phyloP scores from a whole-genome alignment of 2,113 vertebrate genomes.

The Brevimyrus niger region DNA sequence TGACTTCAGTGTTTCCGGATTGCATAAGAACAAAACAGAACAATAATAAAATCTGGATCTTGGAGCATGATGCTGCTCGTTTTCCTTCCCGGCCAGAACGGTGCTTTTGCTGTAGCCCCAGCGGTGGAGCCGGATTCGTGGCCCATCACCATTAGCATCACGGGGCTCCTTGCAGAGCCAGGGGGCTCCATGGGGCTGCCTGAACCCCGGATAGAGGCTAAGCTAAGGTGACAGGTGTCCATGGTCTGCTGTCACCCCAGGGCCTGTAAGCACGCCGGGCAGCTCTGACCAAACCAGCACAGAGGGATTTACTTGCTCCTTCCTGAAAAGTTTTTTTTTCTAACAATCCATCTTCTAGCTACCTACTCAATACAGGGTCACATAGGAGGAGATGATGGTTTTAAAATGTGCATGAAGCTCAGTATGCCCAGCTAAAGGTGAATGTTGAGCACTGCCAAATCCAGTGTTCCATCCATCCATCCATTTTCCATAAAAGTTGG shows the following conservation, averaged over 20 bases:
- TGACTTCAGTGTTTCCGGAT: background rate
- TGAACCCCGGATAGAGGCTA: background rate
- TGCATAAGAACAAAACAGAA: background rate
- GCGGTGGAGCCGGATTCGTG: background rate
- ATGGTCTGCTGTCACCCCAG: background rate
- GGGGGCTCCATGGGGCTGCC: background rate
- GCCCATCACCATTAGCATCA: background rate
- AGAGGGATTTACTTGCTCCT: background rate
- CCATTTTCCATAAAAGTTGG: background rate
- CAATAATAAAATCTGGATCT: background rate
- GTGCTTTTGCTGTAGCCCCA: background rate
- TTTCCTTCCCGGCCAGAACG: background rate
- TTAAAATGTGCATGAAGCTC: background rate
- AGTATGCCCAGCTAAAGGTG: background rate
- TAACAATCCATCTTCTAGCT: background rate
- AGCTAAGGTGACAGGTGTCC: background rate
- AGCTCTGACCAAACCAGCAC: background rate
- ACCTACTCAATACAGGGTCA: background rate
- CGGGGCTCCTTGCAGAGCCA: background rate
- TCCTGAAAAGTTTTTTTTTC: background rate
- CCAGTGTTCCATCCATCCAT: background rate
- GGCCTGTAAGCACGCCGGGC: background rate
- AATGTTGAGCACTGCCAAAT: background rate
- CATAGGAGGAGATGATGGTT: background rate
- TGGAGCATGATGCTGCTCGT: background rate